These are phyloP conservation scores for Myiopsitta monachus DNA, from an alignment of 2,113 vertebrate species.

Conservation along the genomic window DNA sequence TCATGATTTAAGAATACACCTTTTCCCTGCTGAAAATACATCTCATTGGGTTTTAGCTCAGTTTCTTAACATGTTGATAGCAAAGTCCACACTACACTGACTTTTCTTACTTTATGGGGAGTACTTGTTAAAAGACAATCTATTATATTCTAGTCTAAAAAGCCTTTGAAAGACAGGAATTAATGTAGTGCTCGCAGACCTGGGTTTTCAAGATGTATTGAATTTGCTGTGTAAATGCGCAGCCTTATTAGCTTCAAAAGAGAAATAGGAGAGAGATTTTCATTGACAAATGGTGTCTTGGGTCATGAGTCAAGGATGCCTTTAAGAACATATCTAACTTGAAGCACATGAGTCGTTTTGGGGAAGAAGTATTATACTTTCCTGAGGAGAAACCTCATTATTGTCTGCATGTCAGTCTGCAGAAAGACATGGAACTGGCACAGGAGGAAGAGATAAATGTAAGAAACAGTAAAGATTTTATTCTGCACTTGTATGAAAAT, in stretches of 20 bases:
- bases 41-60: not conserved
- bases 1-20: constrained; percentile 40
- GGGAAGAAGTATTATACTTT: not conserved
- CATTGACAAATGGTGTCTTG: constrained; percentile 7
- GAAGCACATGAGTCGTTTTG: not conserved
- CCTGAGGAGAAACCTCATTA: not conserved
- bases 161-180: constrained; percentile 36
- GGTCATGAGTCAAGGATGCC: constrained; percentile 14
- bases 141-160: constrained; percentile 12
- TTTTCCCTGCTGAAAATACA: constrained; percentile 17
- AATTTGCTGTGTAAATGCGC: constrained; percentile 46
- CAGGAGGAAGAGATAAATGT: not conserved
- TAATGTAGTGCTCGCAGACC: not conserved
- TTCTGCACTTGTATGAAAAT: not conserved
- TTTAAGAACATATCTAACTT: not conserved
- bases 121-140: constrained; percentile 19
- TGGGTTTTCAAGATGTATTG: not conserved
- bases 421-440: not conserved
- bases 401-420: not conserved
- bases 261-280: not conserved
- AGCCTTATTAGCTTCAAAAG: constrained; percentile 22
- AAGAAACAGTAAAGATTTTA: not conserved
- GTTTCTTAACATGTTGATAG: constrained; percentile 24
- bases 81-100: not conserved
- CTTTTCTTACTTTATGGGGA: not conserved